Percentiles rank a stretch among this genome's conserved stretches.
Conservation (phyloP, 2,888 invertebrate genomes). For the Harpalus rubripes region DNA sequence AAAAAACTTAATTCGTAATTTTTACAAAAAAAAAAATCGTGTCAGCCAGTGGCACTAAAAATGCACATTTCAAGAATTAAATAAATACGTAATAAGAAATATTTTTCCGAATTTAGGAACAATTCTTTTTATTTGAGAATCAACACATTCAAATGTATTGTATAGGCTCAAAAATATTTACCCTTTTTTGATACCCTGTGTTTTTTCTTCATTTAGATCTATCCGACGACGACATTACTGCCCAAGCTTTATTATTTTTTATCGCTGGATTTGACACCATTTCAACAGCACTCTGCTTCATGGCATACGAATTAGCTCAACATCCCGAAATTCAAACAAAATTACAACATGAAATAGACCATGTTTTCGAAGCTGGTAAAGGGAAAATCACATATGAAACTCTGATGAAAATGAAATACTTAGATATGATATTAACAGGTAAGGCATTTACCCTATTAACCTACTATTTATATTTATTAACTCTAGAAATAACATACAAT, state of each 20-base stretch:
- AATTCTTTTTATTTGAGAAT: no score
- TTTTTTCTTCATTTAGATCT: conserved; percentile 74
- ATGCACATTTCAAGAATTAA: no score
- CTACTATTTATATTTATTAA: no score
- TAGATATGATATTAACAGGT: conserved; percentile 71
- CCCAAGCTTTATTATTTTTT: conserved; percentile 78
- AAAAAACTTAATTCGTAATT: no score
- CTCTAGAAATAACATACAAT: no score
- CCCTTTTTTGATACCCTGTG: background rate
- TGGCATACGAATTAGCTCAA: conserved; percentile 77
- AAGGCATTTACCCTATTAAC: background rate
- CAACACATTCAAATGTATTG: no score
- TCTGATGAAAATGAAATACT: conserved; percentile 57
- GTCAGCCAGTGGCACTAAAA: no score
- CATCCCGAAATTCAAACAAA: conserved; percentile 77
- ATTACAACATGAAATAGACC: conserved; percentile 74
- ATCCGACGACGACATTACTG: conserved; percentile 76
- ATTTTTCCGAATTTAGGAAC: no score
- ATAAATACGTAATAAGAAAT: no score
- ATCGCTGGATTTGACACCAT: conserved; percentile 78
- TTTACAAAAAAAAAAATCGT: no score
- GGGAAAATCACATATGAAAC: conserved; percentile 47
- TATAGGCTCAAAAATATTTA: background rate
- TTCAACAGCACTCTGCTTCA: conserved; percentile 75
- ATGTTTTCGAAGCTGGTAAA: conserved; percentile 41